Evolutionary conservation across 1,140 invertebrate species (phyloP), one percentile per base, ranked within the genome.

Genomic region (Heterodera schachtii): DNA sequence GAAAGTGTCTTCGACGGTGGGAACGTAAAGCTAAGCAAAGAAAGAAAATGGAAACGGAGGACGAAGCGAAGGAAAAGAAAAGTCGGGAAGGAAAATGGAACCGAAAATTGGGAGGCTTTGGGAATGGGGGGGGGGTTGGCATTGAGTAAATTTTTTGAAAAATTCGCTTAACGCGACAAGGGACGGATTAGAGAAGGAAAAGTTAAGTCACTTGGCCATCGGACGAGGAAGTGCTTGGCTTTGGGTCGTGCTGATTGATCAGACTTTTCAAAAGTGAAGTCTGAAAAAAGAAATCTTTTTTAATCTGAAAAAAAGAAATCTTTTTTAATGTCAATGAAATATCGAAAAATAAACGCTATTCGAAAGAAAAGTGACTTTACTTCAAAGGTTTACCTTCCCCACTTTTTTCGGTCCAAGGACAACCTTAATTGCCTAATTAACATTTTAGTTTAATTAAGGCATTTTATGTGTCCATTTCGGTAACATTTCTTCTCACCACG

Each of bases 1-100:
- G 78, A 87, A 90, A 19, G 88, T 89, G 75, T 89, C 88, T n/a
- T 90, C 88, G 64, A 90, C 87, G 41, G 88, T 89, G 11, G 89
- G 85, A 31, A 74, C 60, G 77, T 89, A 89, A 41, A 52, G 31
- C 31, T 31, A 31, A 31, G 31, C 31, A 31, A 31, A 31, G 31
- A 31, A 57, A 21, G n/a, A 19, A 70, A 8, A 52, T 13, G 52
- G 52, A 31, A 31, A 31, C 31, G 6, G 52, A 31, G 31, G 31
- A 31, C 31, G 31, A 31, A 31, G 31, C 0, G 31, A 31, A 31
- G 31, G 31, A 31, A 31, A 31, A 1, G 31, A 31, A 31, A 31
- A 31, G 31, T 31, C 31, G 31, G 31, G 31, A 31, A 31, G 31
- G 31, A 31, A 31, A 31, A 31, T 31, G 31, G 31, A 31, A 31